Conservation (phyloP, 2,797 vertebrate species). For the Anguilla marmorata region DNA sequence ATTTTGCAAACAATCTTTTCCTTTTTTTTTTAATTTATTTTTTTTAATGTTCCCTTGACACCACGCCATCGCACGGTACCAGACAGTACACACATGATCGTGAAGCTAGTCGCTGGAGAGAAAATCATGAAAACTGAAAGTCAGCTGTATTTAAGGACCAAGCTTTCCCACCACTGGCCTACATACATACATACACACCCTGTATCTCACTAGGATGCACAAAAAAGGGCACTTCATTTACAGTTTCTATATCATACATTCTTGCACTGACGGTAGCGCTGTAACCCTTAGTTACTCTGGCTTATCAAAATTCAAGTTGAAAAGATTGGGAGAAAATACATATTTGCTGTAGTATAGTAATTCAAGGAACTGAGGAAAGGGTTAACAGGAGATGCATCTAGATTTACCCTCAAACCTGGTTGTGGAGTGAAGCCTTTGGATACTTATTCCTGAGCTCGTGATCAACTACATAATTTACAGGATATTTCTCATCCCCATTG, state of each 20-base stretch:
- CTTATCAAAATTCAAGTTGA: constrained; percentile 13
- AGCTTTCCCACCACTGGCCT: constrained; percentile 8
- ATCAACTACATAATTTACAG: neutral
- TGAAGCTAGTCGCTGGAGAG: neutral
- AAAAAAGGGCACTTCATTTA: constrained; percentile 21
- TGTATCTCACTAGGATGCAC: neutral
- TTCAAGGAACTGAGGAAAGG: neutral
- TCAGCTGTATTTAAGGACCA: neutral
- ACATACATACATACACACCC: constrained; percentile 10
- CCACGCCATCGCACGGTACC: neutral
- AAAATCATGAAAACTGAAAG: neutral
- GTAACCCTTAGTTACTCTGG: neutral
- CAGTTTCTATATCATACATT: neutral
- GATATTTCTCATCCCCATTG: neutral
- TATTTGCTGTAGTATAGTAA: neutral
- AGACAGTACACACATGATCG: neutral
- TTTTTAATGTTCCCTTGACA: neutral
- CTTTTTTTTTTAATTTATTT: neutral
- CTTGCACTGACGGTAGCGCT: constrained; percentile 4
- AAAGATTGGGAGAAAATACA: constrained; percentile 6
- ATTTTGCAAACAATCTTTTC: neutral
- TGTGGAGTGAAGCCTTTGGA: neutral
- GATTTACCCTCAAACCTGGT: neutral
- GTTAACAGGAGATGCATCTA: neutral
- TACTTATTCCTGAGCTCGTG: constrained; percentile 15